Base-by-base conservation (phyloP, 2,888 invertebrate genomes). In the Epinotia ramella region DNA sequence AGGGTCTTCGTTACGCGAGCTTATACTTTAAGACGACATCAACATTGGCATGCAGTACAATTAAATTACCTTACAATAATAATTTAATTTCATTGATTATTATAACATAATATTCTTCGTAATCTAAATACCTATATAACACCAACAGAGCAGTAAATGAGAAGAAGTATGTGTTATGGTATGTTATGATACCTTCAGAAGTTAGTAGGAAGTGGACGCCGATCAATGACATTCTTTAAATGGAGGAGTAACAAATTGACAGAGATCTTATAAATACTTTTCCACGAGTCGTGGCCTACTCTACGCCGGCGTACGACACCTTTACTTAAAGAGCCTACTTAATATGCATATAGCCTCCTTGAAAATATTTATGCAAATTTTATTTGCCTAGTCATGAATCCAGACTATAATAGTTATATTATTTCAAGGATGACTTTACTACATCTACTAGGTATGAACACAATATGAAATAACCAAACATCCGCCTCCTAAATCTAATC, bases 1-100 rank as follows among this genome's bases (percentile, higher is more conserved):
- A 46, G 57, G 49, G 60, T 44, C 46, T 74, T 64, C 44, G 64
- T n/a, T 69, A 73, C 63, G 66, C 75, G 66, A 74, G 59, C 75
- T 71, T 71, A 72, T 49, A 59, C 13, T 76, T 62, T 33, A 73
- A 63, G 57, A 76, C 76, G 67, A 76, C 72, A 57, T 62, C 72
- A 76, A 76, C 75, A 72, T 62, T 76, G 56, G 56, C 76, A 76
- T 72, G 62, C 67, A 76, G 46, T 72, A 76, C 28, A 66, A 71
- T 75, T 62, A 71, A 72, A 67, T 76, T 72, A 76, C 67, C 49
- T 76, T 72, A 67, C 16, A 60, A 76, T 20, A 76, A 71, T 67
- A 53, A 71, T 71, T n/a, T 71, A 53, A 71, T n/a, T 63, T 20
- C 44, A 57, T 63, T 66, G 33, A 72, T 71, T 70, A 72, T 72